Conservation (phyloP, 2,888 invertebrate genomes). For the Caenorhabditis virilis region DNA sequence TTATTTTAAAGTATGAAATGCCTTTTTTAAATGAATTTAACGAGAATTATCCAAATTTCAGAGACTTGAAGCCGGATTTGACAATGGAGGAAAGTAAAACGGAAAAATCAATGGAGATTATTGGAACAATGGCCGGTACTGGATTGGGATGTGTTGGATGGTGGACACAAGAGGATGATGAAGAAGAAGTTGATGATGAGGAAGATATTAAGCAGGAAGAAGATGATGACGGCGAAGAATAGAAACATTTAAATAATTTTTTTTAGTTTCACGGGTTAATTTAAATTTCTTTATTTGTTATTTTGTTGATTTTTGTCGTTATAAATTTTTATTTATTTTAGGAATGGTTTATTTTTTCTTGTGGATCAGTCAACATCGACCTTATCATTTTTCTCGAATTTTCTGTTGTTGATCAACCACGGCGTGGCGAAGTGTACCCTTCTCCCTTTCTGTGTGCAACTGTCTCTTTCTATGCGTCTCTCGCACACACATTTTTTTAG, state of each 20-base stretch:
- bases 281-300: neutral
- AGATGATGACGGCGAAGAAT: neutral
- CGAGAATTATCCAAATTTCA: slow-evolving; percentile 5
- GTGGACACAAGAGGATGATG: slow-evolving; percentile 55
- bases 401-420: no score
- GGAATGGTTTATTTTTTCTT: no score
- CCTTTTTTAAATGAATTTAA: neutral
- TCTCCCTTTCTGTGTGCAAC: no score
- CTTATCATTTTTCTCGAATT: no score
- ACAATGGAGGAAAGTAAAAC: slow-evolving; percentile 33
- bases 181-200: slow-evolving; percentile 42
- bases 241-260: neutral
- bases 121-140: slow-evolving; percentile 58
- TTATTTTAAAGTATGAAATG: slow-evolving; percentile 50
- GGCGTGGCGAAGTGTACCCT: no score
- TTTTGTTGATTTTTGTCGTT: slow-evolving; percentile 5
- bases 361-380: no score
- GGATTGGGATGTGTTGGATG: slow-evolving; percentile 62
- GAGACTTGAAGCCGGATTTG: slow-evolving; percentile 47
- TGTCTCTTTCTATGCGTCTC: no score
- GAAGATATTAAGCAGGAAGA: slow-evolving; percentile 27
- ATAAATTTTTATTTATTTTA: no score
- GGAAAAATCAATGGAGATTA: slow-evolving; percentile 49
- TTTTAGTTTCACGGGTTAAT: slow-evolving; percentile 1
- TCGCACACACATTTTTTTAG: no score